A percentile compares a stretch with the other conserved stretches of the same genome.
These are phyloP conservation scores for Clarias pachynema DNA, from an alignment of 2,797 vertebrate genomes.

Conservation along the genomic window DNA sequence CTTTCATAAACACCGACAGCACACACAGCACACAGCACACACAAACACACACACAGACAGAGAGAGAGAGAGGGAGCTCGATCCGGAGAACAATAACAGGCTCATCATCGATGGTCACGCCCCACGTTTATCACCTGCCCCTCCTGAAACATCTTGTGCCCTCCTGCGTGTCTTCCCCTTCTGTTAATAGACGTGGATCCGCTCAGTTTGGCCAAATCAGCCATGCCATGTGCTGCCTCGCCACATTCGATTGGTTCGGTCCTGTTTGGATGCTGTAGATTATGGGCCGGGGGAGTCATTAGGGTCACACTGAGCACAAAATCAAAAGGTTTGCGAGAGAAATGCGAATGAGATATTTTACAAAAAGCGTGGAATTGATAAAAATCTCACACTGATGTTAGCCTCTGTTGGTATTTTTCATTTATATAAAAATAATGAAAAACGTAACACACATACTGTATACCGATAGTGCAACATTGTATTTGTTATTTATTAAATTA, in stretches of 20 bases:
- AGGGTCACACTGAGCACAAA: conserved; percentile 35
- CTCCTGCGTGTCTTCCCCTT: conserved; percentile 62
- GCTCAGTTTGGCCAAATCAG: conserved; percentile 37
- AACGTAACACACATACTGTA: background rate
- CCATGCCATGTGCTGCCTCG: conserved; percentile 27
- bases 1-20: conserved; percentile 73
- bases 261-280: conserved; percentile 41
- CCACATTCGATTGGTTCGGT: conserved; percentile 39
- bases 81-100: conserved; percentile 78
- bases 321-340: conserved; percentile 27
- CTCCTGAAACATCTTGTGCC: conserved; percentile 57
- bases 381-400: background rate
- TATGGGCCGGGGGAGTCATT: conserved; percentile 35
- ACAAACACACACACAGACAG: background rate
- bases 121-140: conserved; percentile 75
- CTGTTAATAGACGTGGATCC: conserved; percentile 49
- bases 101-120: conserved; percentile 75
- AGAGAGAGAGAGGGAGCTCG: conserved; percentile 69
- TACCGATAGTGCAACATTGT: background rate
- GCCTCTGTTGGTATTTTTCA: background rate
- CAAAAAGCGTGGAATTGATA: background rate
- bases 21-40: conserved; percentile 34
- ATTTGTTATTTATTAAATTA: background rate
- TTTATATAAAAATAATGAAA: background rate
- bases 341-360: background rate